phyloP scores from a whole-genome alignment of 2,888 invertebrate genomes.

The Drosophila lutescens region DNA sequence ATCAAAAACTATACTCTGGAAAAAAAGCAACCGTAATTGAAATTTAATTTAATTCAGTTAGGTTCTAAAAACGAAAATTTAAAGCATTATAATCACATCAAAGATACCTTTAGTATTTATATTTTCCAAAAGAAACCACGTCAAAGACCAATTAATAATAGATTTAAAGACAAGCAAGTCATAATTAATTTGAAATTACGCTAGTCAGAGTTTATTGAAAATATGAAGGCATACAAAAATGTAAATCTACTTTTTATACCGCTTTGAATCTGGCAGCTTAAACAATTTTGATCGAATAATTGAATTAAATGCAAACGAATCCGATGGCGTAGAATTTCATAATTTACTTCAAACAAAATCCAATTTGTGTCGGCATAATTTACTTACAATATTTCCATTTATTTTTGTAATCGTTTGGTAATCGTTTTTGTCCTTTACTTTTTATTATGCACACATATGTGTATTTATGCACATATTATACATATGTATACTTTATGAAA shows the following conservation, averaged over 20 bases:
- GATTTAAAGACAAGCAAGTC: neutral
- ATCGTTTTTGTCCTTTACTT: constrained; percentile 13
- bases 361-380: constrained; percentile 33
- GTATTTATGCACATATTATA: neutral
- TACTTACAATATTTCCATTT: constrained; percentile 31
- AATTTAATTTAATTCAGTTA: neutral
- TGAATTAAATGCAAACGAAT: constrained; percentile 33
- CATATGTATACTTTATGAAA: constrained; percentile 30
- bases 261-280: constrained; percentile 5
- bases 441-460: constrained; percentile 1
- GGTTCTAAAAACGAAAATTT: neutral
- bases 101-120: neutral
- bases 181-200: neutral
- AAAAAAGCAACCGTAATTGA: no score
- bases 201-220: neutral
- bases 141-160: neutral
- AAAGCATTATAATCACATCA: neutral
- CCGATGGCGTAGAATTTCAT: constrained; percentile 20
- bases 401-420: constrained; percentile 22
- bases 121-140: neutral
- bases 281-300: constrained; percentile 26
- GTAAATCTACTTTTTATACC: neutral
- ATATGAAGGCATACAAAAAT: constrained; percentile 1
- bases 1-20: no score
- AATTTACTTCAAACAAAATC: constrained; percentile 39